Evolutionary conservation across 2,797 vertebrate species (phyloP).

Genomic region (Urosaurus nigricauda): DNA sequence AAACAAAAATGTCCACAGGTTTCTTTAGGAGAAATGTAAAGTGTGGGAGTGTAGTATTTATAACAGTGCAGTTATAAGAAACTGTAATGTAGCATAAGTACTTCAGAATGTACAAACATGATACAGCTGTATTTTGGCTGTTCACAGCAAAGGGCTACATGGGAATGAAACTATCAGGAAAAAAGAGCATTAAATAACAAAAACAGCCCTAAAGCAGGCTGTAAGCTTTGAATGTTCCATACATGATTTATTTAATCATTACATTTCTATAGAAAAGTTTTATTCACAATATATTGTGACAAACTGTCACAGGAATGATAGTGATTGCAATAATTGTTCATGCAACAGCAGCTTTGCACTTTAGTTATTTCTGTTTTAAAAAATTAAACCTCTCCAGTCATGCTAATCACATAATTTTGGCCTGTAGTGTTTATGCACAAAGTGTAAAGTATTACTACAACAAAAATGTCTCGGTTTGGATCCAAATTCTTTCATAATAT

Average conservation of each 20-base stretch:
- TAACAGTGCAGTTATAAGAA: conserved; percentile 78
- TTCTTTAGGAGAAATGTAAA: conserved; percentile 77
- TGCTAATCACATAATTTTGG: conserved; percentile 82
- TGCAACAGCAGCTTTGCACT: conserved; percentile 87
- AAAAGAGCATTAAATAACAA: conserved; percentile 83
- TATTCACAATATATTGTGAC: conserved; percentile 87
- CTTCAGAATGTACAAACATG: conserved; percentile 80
- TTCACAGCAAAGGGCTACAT: conserved; percentile 76
- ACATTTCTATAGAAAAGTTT: conserved; percentile 88
- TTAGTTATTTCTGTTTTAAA: conserved; percentile 84
- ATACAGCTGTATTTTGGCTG: conserved; percentile 77
- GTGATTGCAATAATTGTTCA: conserved; percentile 86
- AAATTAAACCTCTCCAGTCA: conserved; percentile 85
- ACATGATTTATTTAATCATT: conserved; percentile 84
- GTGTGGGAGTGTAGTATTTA: conserved; percentile 74
- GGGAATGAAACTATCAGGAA: conserved; percentile 78
- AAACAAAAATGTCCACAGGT: conserved; percentile 80
- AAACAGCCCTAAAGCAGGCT: conserved; percentile 87
- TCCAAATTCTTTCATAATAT: conserved; percentile 78
- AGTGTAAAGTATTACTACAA: conserved; percentile 78
- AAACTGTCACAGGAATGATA: conserved; percentile 84
- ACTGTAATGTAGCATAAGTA: conserved; percentile 75
- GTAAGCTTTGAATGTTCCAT: conserved; percentile 86
- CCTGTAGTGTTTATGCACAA: conserved; percentile 80
- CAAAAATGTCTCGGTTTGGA: conserved; percentile 78